A percentile compares a stretch with the other conserved stretches of the same genome.
These are phyloP conservation scores for Hypena proboscidalis DNA, from an alignment of 2,888 invertebrate genomes.

Conservation along the genomic window DNA sequence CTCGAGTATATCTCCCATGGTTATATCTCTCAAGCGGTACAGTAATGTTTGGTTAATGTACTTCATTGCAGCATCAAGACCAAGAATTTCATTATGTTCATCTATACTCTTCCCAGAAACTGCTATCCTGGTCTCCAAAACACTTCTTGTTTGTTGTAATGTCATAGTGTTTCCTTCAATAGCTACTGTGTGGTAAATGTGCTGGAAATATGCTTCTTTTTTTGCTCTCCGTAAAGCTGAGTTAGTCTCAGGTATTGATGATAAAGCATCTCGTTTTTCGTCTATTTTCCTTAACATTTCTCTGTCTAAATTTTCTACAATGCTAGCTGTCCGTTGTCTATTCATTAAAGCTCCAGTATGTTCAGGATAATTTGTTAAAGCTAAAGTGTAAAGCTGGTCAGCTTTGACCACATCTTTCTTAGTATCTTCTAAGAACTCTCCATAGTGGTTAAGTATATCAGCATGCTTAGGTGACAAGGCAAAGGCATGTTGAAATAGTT, in stretches of 20 bases:
- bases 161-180: constrained; percentile 99
- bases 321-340: constrained; percentile 92
- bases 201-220: constrained; percentile 97
- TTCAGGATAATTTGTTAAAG: constrained; percentile 92
- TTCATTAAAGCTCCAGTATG: constrained; percentile 93
- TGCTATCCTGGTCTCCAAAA: constrained; percentile 92
- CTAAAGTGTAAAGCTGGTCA: constrained; percentile 95
- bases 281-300: constrained; percentile 92
- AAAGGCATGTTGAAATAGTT: constrained; percentile 95
- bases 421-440: constrained; percentile 95
- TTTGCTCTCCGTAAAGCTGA: constrained; percentile 94
- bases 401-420: constrained; percentile 94
- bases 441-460: constrained; percentile 96
- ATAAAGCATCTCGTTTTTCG: constrained; percentile 92
- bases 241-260: constrained; percentile 92
- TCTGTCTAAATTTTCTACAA: constrained; percentile 96
- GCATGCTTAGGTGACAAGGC: constrained; percentile 96
- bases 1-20: constrained; percentile 94
- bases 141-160: constrained; percentile 94
- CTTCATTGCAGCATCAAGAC: constrained; percentile 97
- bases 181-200: constrained; percentile 98
- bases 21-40: constrained; percentile 91
- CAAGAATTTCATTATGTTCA: constrained; percentile 98
- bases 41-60: constrained; percentile 94
- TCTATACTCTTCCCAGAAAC: constrained; percentile 96